Evolutionary conservation across 2,113 vertebrate species (phyloP).

Genomic region (Epinephelus cyanopodus): DNA sequence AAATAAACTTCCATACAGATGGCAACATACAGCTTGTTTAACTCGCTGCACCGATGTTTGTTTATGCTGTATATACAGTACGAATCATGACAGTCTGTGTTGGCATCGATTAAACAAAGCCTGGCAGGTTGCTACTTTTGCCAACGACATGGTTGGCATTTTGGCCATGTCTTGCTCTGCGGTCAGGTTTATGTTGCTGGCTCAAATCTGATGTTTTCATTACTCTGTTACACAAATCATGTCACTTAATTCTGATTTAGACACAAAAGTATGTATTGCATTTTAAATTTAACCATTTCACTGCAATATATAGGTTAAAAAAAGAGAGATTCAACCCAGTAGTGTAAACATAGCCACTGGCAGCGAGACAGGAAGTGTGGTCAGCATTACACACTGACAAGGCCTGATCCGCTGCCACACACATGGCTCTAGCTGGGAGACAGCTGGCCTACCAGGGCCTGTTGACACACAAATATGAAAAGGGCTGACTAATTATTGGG

Average conservation of each 20-base stretch:
- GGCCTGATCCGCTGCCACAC: conserved; percentile 81
- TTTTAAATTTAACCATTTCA: not conserved
- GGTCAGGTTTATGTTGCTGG: conserved; percentile 15
- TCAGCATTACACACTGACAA: conserved; percentile 72
- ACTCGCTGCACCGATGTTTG: not conserved
- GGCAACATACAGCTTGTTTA: not conserved
- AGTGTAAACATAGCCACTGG: conserved; percentile 71
- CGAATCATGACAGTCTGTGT: conserved; percentile 31
- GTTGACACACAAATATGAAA: conserved; percentile 83
- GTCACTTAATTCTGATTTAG: not conserved
- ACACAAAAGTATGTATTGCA: not conserved
- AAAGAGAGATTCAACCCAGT: conserved; percentile 31
- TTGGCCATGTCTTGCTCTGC: conserved; percentile 14
- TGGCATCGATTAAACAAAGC: conserved; percentile 45
- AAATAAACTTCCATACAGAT: not conserved
- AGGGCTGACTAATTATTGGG: conserved; percentile 83
- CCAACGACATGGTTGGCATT: conserved; percentile 56
- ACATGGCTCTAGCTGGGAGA: conserved; percentile 83
- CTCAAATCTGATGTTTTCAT: conserved; percentile 24
- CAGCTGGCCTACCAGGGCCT: conserved; percentile 77
- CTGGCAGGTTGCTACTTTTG: conserved; percentile 38
- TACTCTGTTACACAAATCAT: not conserved
- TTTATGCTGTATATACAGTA: conserved; percentile 50
- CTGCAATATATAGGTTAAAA: not conserved
- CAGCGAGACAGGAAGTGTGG: conserved; percentile 76